A percentile compares a stretch with the other conserved stretches of the same genome.
Conservation (phyloP, 2,888 invertebrate species). For the Sesamia inferens region DNA sequence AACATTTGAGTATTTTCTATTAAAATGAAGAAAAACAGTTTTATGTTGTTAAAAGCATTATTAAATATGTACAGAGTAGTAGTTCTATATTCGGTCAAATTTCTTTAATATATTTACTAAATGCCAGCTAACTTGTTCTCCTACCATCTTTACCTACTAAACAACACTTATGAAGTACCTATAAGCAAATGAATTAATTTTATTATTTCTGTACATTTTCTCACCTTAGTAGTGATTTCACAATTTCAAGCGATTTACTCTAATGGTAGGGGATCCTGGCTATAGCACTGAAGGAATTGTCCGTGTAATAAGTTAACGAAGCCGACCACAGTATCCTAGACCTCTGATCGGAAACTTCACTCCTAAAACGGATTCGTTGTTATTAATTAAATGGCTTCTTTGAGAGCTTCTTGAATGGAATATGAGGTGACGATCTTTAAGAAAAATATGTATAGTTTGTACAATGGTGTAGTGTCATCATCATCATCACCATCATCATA, state of each 20-base stretch:
- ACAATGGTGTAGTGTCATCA: no score
- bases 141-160: neutral
- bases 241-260: neutral
- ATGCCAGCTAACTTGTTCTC: no score
- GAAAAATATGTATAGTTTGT: neutral
- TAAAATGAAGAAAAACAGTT: neutral
- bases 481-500: no score
- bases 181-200: neutral
- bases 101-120: no score
- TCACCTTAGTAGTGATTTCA: neutral
- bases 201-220: neutral
- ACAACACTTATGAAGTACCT: neutral
- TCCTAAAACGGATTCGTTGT: slow-evolving; percentile 30
- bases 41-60: neutral
- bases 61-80: neutral
- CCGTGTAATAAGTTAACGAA: slow-evolving; percentile 65
- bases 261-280: slow-evolving; percentile 54
- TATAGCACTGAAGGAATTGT: slow-evolving; percentile 62
- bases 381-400: slow-evolving; percentile 29
- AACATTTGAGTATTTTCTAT: neutral
- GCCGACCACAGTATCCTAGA: slow-evolving; percentile 38
- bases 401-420: slow-evolving; percentile 7
- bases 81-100: no score
- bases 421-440: slow-evolving; percentile 2
- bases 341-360: slow-evolving; percentile 35